These are phyloP conservation scores for Syngnathus typhle DNA, from an alignment of 2,113 vertebrate species.

Conservation along the genomic window DNA sequence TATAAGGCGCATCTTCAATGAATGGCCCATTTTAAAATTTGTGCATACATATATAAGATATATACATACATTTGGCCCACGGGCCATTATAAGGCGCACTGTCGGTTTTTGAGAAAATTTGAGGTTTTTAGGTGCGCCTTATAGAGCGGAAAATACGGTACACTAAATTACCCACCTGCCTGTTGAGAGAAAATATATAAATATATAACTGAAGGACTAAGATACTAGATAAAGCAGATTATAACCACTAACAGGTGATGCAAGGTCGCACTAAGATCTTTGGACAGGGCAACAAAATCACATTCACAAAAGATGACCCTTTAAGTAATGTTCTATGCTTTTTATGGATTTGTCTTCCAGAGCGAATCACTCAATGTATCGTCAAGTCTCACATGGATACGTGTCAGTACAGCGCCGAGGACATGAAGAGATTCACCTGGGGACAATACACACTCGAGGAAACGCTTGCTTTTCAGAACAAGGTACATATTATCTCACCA, in stretches of 20 bases:
- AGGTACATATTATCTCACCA: conserved; percentile 62
- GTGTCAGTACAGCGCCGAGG: conserved; percentile 82
- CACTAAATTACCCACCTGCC: background rate
- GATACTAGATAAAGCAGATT: background rate
- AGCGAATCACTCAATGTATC: conserved; percentile 77
- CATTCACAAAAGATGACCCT: background rate
- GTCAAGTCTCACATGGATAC: conserved; percentile 84
- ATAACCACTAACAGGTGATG: background rate
- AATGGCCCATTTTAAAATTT: too few relatives aligned
- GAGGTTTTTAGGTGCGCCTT: too few relatives aligned
- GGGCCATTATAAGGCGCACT: background rate
- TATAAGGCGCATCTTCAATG: background rate
- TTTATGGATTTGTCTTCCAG: conserved; percentile 52
- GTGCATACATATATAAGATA: too few relatives aligned
- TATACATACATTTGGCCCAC: too few relatives aligned
- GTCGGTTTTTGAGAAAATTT: too few relatives aligned
- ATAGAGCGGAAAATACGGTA: too few relatives aligned
- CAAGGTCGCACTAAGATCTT: conserved; percentile 11
- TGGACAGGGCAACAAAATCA: conserved; percentile 7
- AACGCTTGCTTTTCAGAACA: conserved; percentile 75
- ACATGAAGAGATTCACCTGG: conserved; percentile 83
- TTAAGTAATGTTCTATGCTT: conserved; percentile 6
- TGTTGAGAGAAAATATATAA: background rate
- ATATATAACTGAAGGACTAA: background rate
- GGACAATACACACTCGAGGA: conserved; percentile 81